Conservation (phyloP, 1,140 invertebrate genomes). For the Pristionchus pacificus region DNA sequence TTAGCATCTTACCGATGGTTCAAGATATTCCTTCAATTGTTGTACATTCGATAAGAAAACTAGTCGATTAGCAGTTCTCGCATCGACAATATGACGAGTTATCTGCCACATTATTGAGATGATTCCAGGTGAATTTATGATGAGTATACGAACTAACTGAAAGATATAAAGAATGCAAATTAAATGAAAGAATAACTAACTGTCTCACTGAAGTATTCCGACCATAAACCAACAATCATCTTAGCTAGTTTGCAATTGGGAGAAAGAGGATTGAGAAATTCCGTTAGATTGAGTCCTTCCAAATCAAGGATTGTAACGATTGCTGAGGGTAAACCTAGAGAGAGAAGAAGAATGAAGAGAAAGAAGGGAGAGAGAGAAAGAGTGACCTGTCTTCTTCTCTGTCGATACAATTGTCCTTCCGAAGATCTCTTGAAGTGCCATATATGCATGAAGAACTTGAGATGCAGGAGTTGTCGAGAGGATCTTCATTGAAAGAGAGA, state of each 20-base stretch:
- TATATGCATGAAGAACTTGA: neutral
- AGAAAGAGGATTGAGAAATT: slow-evolving; percentile 38
- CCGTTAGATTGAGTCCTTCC: slow-evolving; percentile 33
- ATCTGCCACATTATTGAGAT: slow-evolving; percentile 36
- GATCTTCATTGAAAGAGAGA: neutral
- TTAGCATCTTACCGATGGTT: slow-evolving; percentile 6
- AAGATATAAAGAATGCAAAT: neutral
- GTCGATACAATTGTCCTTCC: slow-evolving; percentile 20
- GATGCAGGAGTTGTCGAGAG: neutral
- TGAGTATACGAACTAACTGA: slow-evolving; percentile 28
- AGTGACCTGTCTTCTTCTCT: slow-evolving; percentile 27
- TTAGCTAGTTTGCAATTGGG: slow-evolving; percentile 31
- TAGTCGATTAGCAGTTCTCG: slow-evolving; percentile 18
- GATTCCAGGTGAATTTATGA: slow-evolving; percentile 38
- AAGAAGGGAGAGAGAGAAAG: neutral
- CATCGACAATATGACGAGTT: slow-evolving; percentile 34
- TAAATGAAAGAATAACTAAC: slow-evolving; percentile 11
- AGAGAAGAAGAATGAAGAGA: neutral
- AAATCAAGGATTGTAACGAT: slow-evolving; percentile 35
- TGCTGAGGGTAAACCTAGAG: slow-evolving; percentile 20
- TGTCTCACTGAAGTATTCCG: slow-evolving; percentile 37
- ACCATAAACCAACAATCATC: slow-evolving; percentile 32
- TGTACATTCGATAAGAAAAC: slow-evolving; percentile 27
- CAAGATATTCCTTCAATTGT: slow-evolving; percentile 33
- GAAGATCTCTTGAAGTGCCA: slow-evolving; percentile 12